A percentile compares a stretch with the other conserved stretches of the same genome.
Conservation (phyloP, 2,113 vertebrate genomes). For the Grantiella picta region DNA sequence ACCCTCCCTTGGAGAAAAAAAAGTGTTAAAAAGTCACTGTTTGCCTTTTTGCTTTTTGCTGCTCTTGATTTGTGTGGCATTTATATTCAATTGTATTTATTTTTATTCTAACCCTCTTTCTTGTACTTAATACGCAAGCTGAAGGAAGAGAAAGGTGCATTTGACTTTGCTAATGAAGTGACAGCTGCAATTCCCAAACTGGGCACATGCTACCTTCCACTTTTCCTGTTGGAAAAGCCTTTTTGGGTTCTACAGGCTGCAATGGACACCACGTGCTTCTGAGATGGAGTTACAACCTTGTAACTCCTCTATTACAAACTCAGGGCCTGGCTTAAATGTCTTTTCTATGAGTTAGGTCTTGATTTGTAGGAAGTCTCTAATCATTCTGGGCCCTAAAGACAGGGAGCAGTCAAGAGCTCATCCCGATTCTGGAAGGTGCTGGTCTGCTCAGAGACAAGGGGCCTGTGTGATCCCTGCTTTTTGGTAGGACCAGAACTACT, state of each 20-base stretch:
- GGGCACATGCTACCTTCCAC: not conserved
- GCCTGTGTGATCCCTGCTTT: not conserved
- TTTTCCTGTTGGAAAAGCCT: not conserved
- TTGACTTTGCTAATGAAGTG: not conserved
- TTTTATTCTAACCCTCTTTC: not conserved
- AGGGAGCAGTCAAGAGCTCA: not conserved
- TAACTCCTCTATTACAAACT: not conserved
- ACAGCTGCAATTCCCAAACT: not conserved
- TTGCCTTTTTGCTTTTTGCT: not conserved
- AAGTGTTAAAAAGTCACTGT: rapidly evolving
- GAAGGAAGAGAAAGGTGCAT: not conserved
- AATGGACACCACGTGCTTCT: not conserved
- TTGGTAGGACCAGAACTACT: not conserved
- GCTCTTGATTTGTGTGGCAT: not conserved
- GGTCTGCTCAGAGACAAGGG: not conserved
- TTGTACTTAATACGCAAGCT: not conserved
- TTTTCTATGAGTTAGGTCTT: not conserved
- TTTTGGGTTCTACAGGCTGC: rapidly evolving
- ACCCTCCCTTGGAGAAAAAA: not conserved
- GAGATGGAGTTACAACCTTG: rapidly evolving
- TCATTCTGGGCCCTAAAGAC: not conserved
- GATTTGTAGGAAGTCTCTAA: not conserved
- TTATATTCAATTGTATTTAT: not conserved
- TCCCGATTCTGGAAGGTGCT: not conserved
- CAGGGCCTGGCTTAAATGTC: not conserved